phyloP scores from a whole-genome alignment of 2,113 vertebrate genomes.

The Pyrgilauda ruficollis region DNA sequence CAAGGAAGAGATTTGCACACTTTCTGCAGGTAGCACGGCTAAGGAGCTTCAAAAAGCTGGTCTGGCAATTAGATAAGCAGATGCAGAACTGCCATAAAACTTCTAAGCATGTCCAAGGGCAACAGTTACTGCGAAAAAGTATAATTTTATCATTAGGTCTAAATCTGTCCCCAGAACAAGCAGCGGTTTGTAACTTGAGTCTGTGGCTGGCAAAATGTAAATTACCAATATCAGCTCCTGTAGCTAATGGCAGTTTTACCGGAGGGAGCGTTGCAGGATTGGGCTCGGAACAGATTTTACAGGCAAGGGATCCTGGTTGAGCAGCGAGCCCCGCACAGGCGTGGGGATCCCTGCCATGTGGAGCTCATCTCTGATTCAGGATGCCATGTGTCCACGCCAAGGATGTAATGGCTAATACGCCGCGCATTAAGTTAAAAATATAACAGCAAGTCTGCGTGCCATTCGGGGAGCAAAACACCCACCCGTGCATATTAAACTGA shows the following conservation, averaged over 20 bases:
- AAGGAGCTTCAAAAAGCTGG: slow-evolving; percentile 30
- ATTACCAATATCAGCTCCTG: slow-evolving; percentile 59
- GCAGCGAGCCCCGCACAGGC: background rate
- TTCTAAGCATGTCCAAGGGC: slow-evolving; percentile 65
- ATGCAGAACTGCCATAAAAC: slow-evolving; percentile 61
- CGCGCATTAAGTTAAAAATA: slow-evolving; percentile 53
- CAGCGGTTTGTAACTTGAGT: background rate
- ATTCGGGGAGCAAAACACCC: slow-evolving; percentile 45
- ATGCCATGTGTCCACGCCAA: slow-evolving; percentile 49
- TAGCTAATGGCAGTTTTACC: slow-evolving; percentile 57
- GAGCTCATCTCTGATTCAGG: slow-evolving; percentile 27
- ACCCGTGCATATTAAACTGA: slow-evolving; percentile 31
- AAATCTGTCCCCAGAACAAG: slow-evolving; percentile 69
- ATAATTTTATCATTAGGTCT: slow-evolving; percentile 70
- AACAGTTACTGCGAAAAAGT: slow-evolving; percentile 47
- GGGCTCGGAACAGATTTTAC: slow-evolving; percentile 50
- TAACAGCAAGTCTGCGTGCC: slow-evolving; percentile 32
- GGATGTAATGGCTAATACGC: slow-evolving; percentile 27
- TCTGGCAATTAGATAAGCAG: slow-evolving; percentile 46
- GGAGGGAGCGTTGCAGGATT: slow-evolving; percentile 20
- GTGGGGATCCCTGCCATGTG: slow-evolving; percentile 44
- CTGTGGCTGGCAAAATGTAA: slow-evolving; percentile 45
- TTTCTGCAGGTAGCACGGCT: slow-evolving; percentile 52
- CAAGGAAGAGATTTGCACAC: background rate
- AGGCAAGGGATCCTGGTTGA: slow-evolving; percentile 13